These are phyloP conservation scores for Polyommatus icarus DNA, from an alignment of 2,888 invertebrate species.

Conservation along the genomic window DNA sequence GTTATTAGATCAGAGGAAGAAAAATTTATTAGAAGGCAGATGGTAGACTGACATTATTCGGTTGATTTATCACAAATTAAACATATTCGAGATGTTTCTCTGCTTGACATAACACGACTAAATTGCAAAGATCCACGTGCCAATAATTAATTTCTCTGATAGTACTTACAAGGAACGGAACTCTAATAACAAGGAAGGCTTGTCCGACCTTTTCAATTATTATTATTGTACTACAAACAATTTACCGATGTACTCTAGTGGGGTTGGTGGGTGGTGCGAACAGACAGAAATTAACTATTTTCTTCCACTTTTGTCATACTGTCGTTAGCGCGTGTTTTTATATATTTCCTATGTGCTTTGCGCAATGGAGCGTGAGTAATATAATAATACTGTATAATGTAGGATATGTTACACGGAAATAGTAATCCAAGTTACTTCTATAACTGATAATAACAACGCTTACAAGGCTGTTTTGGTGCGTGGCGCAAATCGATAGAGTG, in stretches of 20 bases:
- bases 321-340: conserved; percentile 11
- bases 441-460: neutral
- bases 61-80: no score
- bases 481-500: neutral
- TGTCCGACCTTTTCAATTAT: conserved; percentile 36
- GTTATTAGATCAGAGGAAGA: no score
- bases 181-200: conserved; percentile 13
- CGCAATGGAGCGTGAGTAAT: neutral
- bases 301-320: conserved; percentile 7
- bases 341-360: conserved; percentile 15
- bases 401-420: conserved; percentile 4
- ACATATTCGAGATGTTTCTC: no score
- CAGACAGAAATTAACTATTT: conserved; percentile 23
- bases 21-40: no score
- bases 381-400: conserved; percentile 1
- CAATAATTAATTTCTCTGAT: no score
- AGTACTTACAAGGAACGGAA: neutral
- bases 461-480: neutral
- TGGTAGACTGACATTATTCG: no score
- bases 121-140: no score
- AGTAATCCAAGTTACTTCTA: conserved; percentile 6
- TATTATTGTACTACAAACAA: conserved; percentile 43
- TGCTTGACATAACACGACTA: no score
- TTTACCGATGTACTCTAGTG: conserved; percentile 41
- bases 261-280: conserved; percentile 38